Conservation (phyloP, 2,797 vertebrate species). For the Malurus leucopterus region DNA sequence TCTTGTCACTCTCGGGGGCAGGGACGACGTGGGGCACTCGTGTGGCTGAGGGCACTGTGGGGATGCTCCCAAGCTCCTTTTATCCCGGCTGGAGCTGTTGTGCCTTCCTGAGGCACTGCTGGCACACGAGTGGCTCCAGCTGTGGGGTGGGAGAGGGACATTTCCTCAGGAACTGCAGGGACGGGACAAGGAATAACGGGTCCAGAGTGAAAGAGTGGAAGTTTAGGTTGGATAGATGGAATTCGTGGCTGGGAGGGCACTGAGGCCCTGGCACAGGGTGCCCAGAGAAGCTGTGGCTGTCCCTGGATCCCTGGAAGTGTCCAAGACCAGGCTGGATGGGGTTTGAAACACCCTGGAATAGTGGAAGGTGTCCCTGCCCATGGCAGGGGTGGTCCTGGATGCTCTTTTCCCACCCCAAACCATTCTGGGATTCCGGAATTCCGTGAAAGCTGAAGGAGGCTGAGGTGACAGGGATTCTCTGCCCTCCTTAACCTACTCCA, state of each 20-base stretch:
- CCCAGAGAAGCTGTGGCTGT: background rate
- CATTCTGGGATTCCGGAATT: background rate
- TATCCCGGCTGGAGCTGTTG: fast-evolving
- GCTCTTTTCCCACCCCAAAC: background rate
- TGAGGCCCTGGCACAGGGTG: background rate
- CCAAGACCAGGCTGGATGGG: fast-evolving
- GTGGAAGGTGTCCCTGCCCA: background rate
- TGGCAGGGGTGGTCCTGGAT: fast-evolving
- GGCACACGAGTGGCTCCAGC: fast-evolving
- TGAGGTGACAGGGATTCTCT: background rate
- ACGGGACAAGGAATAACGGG: fast-evolving
- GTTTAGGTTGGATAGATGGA: background rate
- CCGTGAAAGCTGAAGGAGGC: background rate
- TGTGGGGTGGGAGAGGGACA: background rate
- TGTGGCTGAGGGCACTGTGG: background rate
- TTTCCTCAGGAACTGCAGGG: background rate
- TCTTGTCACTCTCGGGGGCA: background rate
- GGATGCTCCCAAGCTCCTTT: background rate
- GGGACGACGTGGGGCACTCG: fast-evolving
- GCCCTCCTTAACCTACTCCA: background rate
- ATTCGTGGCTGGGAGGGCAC: background rate
- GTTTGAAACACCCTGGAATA: fast-evolving
- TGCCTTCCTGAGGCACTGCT: background rate
- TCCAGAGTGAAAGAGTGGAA: background rate
- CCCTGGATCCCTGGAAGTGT: background rate